Evolutionary conservation across 1,140 invertebrate species (phyloP).

Genomic region (Drosophila tsacasi): DNA sequence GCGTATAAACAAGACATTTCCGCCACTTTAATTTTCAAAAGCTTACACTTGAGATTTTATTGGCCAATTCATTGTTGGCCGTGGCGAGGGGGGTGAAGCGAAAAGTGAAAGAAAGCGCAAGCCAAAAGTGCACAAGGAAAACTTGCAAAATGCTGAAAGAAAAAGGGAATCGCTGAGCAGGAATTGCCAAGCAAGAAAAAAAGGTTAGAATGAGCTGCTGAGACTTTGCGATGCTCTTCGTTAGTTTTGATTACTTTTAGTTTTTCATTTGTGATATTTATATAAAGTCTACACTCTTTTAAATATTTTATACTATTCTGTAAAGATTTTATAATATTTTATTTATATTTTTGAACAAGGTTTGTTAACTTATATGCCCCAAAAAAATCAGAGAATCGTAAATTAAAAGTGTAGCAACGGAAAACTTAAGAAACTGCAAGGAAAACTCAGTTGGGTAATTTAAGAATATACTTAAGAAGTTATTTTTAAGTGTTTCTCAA

Average conservation of each 20-base stretch:
- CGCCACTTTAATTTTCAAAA: conserved; percentile 84
- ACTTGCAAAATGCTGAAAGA: conserved; percentile 53
- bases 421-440: conserved; percentile 1
- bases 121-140: conserved; percentile 54
- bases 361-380: not conserved
- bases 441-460: not conserved
- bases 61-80: conserved; percentile 82
- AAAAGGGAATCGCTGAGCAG: conserved; percentile 25
- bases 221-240: conserved; percentile 37
- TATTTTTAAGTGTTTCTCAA: not conserved
- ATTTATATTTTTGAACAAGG: not conserved
- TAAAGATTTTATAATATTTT: not conserved
- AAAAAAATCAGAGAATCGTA: not conserved
- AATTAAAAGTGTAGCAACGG: not conserved
- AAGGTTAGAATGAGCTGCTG: conserved; percentile 15
- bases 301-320: not conserved
- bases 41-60: conserved; percentile 84
- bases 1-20: conserved; percentile 83
- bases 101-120: conserved; percentile 9
- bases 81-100: conserved; percentile 19
- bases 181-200: conserved; percentile 13
- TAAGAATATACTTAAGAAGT: not conserved
- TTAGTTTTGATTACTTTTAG: not conserved
- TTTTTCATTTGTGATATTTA: not conserved
- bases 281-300: too few relatives aligned